Base-by-base conservation (phyloP, 2,888 invertebrate genomes). In the Amphiduros pacificus region DNA sequence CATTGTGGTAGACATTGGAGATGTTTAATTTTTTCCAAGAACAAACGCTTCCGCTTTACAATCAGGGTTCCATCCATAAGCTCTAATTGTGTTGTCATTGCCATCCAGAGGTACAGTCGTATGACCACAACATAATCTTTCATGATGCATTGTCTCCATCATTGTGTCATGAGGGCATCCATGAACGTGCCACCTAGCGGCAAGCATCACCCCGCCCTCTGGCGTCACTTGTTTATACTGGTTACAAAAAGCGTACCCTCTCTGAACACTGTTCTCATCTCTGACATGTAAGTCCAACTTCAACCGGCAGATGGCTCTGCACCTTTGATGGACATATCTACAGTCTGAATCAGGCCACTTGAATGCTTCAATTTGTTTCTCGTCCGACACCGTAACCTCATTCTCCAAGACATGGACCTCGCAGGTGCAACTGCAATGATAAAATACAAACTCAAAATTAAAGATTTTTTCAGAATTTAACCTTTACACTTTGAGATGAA, bases 21-120 rank as follows among this genome's bases (percentile, higher is more conserved):
- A n/a, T n/a, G n/a, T n/a, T n/a, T n/a, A n/a, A n/a, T n/a, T n/a
- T n/a, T 41, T 56, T 28, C 41, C 56, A 11, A 56, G 41, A 22
- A 56, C 44, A 17, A 56, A 56, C 48, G 44, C 48, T 26, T 56
- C 48, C 14, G 56, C 56, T 44, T 56, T 56, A 32, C 56, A 56
- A 29, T 56, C 56, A n/a, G 56, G 56, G 29, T 56, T 56, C 56
- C 56, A 56, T 20, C 56, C 56, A 22, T 48, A 56, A 22, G 41
- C 56, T 31, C 48, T 41, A 22, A 41, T 49, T 17, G 31, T 32
- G 11, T 41, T 41, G 2, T 48, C 41, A 17, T 48, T 27, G 2
- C n/a, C 48, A n/a, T 54, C 36, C n/a, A 56, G 24, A 11, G 56
- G 56, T 29, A 56, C 27, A 26, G 28, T 28, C 11, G 56, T 56